Evolutionary conservation across 1,140 invertebrate genomes (phyloP).

Genomic region (Eufriesea mexicana): DNA sequence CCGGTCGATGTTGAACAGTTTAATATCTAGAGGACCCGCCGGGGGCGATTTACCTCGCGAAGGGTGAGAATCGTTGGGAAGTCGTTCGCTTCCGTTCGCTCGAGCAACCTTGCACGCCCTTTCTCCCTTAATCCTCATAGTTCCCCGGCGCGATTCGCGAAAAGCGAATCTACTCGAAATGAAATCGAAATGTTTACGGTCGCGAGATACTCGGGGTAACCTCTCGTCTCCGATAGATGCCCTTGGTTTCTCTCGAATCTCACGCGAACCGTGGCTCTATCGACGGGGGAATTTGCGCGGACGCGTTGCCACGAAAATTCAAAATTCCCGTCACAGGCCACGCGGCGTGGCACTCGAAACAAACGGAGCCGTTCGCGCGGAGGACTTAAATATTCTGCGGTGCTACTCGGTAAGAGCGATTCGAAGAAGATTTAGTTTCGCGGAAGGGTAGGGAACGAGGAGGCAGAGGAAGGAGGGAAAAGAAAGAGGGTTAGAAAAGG

Average conservation of each 20-base stretch:
- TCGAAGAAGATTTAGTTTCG: slow-evolving; percentile 65
- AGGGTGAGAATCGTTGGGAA: slow-evolving; percentile 63
- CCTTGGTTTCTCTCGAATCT: too few relatives aligned
- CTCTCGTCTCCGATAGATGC: too few relatives aligned
- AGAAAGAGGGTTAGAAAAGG: background rate
- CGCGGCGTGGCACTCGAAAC: slow-evolving; percentile 42
- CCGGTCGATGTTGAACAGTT: slow-evolving; percentile 67
- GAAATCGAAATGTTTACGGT: slow-evolving; percentile 50
- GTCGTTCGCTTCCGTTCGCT: slow-evolving; percentile 62
- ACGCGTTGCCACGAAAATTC: slow-evolving; percentile 22
- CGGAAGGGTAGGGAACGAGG: background rate
- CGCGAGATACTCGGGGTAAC: background rate
- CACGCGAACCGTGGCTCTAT: background rate
- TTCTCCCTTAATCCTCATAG: slow-evolving; percentile 49
- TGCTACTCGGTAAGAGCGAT: slow-evolving; percentile 51
- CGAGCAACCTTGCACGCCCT: slow-evolving; percentile 44
- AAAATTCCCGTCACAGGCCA: slow-evolving; percentile 48
- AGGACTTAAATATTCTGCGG: slow-evolving; percentile 63
- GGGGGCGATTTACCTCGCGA: slow-evolving; percentile 59
- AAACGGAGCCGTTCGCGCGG: background rate
- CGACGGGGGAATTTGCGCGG: slow-evolving; percentile 14
- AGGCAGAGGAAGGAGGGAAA: background rate
- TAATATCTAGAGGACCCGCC: slow-evolving; percentile 64
- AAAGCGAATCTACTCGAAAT: slow-evolving; percentile 59
- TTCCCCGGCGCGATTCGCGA: slow-evolving; percentile 30